Conservation (phyloP, 2,888 invertebrate genomes). For the Synergus japonicus region DNA sequence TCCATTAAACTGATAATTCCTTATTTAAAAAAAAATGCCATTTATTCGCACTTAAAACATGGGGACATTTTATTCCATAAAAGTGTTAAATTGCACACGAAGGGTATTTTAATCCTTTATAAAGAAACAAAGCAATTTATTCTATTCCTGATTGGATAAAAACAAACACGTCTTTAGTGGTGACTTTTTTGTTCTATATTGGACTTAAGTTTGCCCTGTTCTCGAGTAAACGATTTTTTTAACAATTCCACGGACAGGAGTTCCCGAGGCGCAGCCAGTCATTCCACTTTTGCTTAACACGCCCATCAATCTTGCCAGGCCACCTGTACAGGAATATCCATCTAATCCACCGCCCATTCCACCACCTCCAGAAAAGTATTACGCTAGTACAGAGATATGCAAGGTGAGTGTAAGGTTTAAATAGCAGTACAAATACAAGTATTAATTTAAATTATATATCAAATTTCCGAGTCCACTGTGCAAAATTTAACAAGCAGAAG, state of each 20-base stretch:
- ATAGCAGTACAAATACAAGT: not conserved
- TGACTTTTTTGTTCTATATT: not conserved
- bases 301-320: slow-evolving; percentile 72
- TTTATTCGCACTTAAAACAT: not conserved
- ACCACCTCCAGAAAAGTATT: slow-evolving; percentile 85
- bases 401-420: slow-evolving; percentile 67
- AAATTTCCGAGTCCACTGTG: no score
- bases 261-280: slow-evolving; percentile 71
- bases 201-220: not conserved
- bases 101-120: slow-evolving; percentile 1
- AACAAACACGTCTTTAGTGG: not conserved
- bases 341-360: slow-evolving; percentile 82
- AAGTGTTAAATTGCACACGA: slow-evolving; percentile 7
- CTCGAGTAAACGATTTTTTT: not conserved
- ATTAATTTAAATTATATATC: not conserved
- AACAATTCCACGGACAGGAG: slow-evolving; percentile 59
- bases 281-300: slow-evolving; percentile 73
- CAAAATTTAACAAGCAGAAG: not conserved
- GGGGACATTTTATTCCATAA: slow-evolving; percentile 4
- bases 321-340: slow-evolving; percentile 73
- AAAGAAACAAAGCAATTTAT: not conserved
- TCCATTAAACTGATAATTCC: slow-evolving; percentile 36
- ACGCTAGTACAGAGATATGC: slow-evolving; percentile 84
- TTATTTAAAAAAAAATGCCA: not conserved
- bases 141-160: not conserved